A percentile compares a stretch with the other conserved stretches of the same genome.
phyloP scores from a whole-genome alignment of 2,888 invertebrate species.

The Zygaena filipendulae region DNA sequence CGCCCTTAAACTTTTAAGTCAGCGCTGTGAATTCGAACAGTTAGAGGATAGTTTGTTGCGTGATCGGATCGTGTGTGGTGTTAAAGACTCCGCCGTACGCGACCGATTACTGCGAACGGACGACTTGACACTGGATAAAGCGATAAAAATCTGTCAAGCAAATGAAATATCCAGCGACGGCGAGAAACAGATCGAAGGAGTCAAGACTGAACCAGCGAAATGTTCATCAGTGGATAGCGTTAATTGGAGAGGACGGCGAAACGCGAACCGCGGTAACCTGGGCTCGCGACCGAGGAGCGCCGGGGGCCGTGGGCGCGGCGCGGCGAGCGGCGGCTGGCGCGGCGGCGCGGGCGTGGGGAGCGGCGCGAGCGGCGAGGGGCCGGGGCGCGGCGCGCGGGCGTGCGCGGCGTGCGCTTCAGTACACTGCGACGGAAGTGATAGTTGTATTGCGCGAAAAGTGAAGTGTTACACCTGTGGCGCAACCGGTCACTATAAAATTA shows the following conservation, averaged over 20 bases:
- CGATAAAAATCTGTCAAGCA: constrained; percentile 12
- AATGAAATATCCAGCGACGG: constrained; percentile 11
- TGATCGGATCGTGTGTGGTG: constrained; percentile 16
- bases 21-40: constrained; percentile 14
- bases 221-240: not conserved
- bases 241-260: not conserved
- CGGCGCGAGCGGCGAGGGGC: constrained; percentile 2
- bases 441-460: no score
- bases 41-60: constrained; percentile 14
- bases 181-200: constrained; percentile 1
- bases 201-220: no score
- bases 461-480: no score
- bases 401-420: no score
- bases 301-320: constrained; percentile 1
- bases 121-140: constrained; percentile 10
- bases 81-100: no score
- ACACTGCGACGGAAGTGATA: no score
- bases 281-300: not conserved
- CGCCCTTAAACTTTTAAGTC: constrained; percentile 15
- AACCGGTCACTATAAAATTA: no score
- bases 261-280: not conserved
- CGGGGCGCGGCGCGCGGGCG: constrained; percentile 4
- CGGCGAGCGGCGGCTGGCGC: no score
- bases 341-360: no score
- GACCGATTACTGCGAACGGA: constrained; percentile 8